phyloP scores from a whole-genome alignment of 2,888 invertebrate species.

The Drosophila hawaiiensis region DNA sequence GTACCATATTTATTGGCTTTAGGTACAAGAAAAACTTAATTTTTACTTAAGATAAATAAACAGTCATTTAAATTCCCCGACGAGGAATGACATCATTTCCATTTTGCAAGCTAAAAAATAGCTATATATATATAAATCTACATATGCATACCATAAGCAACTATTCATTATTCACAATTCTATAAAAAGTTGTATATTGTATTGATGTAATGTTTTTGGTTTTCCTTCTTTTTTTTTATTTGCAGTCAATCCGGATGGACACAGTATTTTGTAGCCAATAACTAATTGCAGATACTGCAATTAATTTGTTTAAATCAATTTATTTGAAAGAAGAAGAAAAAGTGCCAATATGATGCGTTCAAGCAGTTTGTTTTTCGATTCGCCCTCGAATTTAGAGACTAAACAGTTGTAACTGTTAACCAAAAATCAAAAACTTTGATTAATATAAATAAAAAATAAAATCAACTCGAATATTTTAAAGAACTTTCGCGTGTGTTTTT shows the following conservation, averaged over 20 bases:
- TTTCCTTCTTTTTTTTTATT: constrained; percentile 36
- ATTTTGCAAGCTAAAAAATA: background rate
- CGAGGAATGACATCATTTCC: constrained; percentile 27
- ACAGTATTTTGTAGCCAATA: constrained; percentile 3
- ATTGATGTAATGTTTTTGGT: constrained; percentile 49
- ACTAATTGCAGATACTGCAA: constrained; percentile 36
- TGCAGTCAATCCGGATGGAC: constrained; percentile 48
- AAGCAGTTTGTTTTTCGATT: constrained; percentile 74
- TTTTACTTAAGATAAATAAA: constrained; percentile 14
- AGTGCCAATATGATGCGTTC: constrained; percentile 78
- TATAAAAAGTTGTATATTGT: constrained; percentile 21
- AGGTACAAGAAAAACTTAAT: background rate
- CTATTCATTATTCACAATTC: background rate
- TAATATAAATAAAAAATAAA: constrained; percentile 8
- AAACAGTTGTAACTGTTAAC: constrained; percentile 75
- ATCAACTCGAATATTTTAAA: constrained; percentile 6
- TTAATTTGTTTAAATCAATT: background rate
- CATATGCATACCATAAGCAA: background rate
- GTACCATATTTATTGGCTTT: background rate
- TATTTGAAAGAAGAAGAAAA: background rate
- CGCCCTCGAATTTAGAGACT: constrained; percentile 77
- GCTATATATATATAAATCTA: background rate
- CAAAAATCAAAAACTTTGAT: background rate
- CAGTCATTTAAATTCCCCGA: background rate
- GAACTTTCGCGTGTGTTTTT: constrained; percentile 24